These are phyloP conservation scores for Drosophila pallidifrons DNA, from an alignment of 1,140 invertebrate genomes.

Conservation along the genomic window DNA sequence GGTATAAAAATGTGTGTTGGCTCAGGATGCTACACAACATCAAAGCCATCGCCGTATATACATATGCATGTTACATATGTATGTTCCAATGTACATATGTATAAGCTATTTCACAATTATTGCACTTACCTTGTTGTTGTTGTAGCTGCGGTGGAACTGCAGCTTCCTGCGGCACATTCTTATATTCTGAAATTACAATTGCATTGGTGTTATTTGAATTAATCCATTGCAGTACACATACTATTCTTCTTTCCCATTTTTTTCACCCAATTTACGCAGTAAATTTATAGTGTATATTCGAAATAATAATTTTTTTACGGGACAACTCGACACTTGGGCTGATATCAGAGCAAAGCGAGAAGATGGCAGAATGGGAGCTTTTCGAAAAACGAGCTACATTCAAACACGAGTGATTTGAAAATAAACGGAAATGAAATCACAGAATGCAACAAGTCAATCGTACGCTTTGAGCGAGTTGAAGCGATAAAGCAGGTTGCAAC, in stretches of 20 bases:
- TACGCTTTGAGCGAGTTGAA: too few relatives aligned
- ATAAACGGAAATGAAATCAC: too few relatives aligned
- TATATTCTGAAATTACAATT: constrained; percentile 29
- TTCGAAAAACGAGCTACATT: too few relatives aligned
- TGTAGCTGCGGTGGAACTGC: constrained; percentile 15
- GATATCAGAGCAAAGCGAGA: neutral
- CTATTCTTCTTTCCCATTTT: constrained; percentile 58
- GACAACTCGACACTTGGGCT: neutral
- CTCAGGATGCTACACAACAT: too few relatives aligned
- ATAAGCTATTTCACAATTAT: neutral
- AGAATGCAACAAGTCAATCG: too few relatives aligned
- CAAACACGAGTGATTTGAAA: too few relatives aligned
- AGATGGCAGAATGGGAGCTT: too few relatives aligned
- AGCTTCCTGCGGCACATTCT: neutral
- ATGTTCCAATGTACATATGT: neutral
- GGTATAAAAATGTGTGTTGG: too few relatives aligned
- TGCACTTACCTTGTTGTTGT: constrained; percentile 38
- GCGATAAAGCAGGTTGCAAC: too few relatives aligned
- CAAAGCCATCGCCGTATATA: neutral
- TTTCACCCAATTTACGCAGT: neutral
- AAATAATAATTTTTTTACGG: neutral
- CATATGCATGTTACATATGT: neutral
- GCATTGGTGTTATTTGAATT: neutral
- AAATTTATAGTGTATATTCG: neutral
- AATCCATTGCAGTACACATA: constrained; percentile 17